phyloP scores from a whole-genome alignment of 2,888 invertebrate genomes.

The Toxonevra muliebris region DNA sequence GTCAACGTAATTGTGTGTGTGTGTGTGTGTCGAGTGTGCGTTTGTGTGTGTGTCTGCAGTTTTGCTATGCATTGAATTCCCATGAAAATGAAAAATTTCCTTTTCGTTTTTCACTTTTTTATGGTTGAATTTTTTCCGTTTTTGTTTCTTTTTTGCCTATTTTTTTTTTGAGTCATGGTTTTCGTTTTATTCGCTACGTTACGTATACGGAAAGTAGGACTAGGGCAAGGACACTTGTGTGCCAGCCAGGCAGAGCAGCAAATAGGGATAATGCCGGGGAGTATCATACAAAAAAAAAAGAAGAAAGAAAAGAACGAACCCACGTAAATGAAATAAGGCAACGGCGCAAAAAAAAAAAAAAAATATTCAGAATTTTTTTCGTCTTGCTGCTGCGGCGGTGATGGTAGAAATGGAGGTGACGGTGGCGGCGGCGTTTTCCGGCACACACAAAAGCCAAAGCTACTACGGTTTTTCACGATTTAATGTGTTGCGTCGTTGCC shows the following conservation, averaged over 20 bases:
- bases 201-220: constrained; percentile 46
- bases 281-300: constrained; percentile 23
- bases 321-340: constrained; percentile 16
- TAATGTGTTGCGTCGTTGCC: no score
- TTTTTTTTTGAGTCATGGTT: neutral
- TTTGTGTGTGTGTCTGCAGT: no score
- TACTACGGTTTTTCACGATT: no score
- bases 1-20: no score
- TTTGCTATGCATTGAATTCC: no score
- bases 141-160: constrained; percentile 1
- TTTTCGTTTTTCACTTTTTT: constrained; percentile 27
- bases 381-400: no score
- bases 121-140: constrained; percentile 19
- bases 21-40: no score
- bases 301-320: constrained; percentile 11
- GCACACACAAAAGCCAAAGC: no score
- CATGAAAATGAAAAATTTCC: neutral
- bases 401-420: no score
- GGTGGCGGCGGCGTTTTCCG: no score
- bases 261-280: neutral
- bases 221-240: constrained; percentile 58
- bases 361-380: no score
- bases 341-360: no score
- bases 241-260: neutral
- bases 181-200: constrained; percentile 8